Conservation (phyloP, 2,888 invertebrate species). For the Megastigmus dorsalis region DNA sequence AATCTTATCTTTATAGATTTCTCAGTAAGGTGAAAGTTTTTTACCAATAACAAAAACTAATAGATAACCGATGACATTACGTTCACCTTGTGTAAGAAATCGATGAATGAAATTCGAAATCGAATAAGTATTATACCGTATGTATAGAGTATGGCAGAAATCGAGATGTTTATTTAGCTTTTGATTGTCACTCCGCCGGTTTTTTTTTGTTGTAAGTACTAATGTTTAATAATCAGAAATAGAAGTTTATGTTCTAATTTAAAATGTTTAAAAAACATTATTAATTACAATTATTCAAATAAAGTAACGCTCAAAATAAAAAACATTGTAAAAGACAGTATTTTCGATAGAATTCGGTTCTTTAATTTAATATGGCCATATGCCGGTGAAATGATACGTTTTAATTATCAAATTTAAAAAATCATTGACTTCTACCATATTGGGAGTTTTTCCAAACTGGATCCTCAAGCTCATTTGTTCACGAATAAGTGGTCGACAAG, state of each 20-base stretch:
- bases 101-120: background rate
- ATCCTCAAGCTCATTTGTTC: background rate
- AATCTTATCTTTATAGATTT: background rate
- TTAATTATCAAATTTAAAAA: background rate
- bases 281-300: too few species aligned
- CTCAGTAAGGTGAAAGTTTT: background rate
- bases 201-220: too few species aligned
- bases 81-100: slow-evolving; percentile 3
- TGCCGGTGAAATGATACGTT: background rate
- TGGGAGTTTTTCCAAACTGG: background rate
- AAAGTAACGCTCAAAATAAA: too few species aligned
- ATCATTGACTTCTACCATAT: slow-evolving; percentile 1
- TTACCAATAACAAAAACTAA: background rate
- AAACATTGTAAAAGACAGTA: too few species aligned
- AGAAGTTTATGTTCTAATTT: too few species aligned
- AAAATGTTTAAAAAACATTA: too few species aligned
- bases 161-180: background rate
- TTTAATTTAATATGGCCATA: too few species aligned
- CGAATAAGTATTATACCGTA: background rate
- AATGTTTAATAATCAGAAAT: too few species aligned
- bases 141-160: slow-evolving; percentile 6
- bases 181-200: too few species aligned
- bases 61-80: background rate
- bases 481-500: slow-evolving; percentile 17
- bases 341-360: background rate